Evolutionary conservation across 2,888 invertebrate genomes (phyloP).

Genomic region (Auanema sp.): DNA sequence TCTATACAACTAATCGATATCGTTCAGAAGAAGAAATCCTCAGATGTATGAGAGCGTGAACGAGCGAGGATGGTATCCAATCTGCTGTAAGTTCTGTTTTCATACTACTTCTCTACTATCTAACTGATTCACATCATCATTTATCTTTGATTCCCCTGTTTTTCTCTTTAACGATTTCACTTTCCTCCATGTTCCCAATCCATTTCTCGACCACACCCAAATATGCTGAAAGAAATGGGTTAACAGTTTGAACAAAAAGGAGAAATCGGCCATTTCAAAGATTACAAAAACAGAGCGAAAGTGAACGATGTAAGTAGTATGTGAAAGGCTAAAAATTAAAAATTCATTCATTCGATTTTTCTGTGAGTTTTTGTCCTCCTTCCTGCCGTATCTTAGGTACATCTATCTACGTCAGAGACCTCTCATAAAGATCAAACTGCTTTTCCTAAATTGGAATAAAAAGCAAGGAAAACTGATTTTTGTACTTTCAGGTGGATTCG

Average conservation of each 20-base stretch:
- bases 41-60: constrained; percentile 61
- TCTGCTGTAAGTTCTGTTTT: constrained; percentile 55
- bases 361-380: too few species aligned
- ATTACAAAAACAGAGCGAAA: too few species aligned
- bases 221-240: not conserved
- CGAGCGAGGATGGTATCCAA: constrained; percentile 58
- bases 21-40: constrained; percentile 55
- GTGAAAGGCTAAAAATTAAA: not conserved
- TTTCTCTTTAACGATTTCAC: not conserved
- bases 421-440: too few species aligned
- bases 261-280: too few species aligned
- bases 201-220: too few species aligned
- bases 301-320: not conserved
- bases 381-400: too few species aligned
- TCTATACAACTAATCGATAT: not conserved
- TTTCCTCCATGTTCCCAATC: too few species aligned
- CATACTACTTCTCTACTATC: not conserved
- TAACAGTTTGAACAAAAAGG: not conserved
- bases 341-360: too few species aligned
- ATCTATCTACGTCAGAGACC: too few species aligned
- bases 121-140: too few species aligned
- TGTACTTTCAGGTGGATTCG: constrained; percentile 55
- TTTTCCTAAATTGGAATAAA: not conserved
- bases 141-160: not conserved
- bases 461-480: not conserved